Evolutionary conservation across 1,140 invertebrate genomes (phyloP), one percentile per base, ranked within the genome.

Genomic region (Wiebesia pumilae): DNA sequence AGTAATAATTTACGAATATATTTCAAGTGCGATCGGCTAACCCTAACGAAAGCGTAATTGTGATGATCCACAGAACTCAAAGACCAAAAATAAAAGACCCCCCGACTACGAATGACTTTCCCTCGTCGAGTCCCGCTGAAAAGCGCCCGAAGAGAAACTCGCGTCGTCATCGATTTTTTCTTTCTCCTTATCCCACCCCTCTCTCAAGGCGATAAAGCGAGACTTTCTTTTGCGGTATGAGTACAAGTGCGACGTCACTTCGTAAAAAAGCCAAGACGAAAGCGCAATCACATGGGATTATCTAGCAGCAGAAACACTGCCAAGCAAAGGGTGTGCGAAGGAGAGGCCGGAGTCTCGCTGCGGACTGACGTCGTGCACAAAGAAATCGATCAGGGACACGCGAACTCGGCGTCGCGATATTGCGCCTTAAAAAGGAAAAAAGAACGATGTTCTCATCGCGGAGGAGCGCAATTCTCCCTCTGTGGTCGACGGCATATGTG

Each of bases 91-190:
- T 54, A 54, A 54, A 54, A 21, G 10, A 19, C 12, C 19, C 19
- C 19, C 7, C 7, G 51, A 54, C 19, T 54, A 19, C 19, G 7
- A 54, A 21, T 54, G 2, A 54, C 16, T 14, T 62, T 62, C 10
- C 24, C 27, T 62, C 24, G 24, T 27, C 24, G 2, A 62, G 21
- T 62, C 24, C 24, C 3, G 10, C 27, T 62, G 10, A 27, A 62
- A 62, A 62, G 58, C 10, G 27, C 58, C 6, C 0, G 10, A 62
- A 62, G 24, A 21, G 24, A 62, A 19, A 81, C 35, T 81, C 27
- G 58, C 38, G 79, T 65, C 79, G 3, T 67, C 79, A 81, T 81
- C 79, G 79, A 81, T 81, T 81, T 43, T 67, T 43, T 19, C 12
- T 62, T 24, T 62, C 58, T 62, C 58, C 58, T 33, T 4, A n/a